Conservation (phyloP, 2,113 vertebrate species). For the Uria lomvia region DNA sequence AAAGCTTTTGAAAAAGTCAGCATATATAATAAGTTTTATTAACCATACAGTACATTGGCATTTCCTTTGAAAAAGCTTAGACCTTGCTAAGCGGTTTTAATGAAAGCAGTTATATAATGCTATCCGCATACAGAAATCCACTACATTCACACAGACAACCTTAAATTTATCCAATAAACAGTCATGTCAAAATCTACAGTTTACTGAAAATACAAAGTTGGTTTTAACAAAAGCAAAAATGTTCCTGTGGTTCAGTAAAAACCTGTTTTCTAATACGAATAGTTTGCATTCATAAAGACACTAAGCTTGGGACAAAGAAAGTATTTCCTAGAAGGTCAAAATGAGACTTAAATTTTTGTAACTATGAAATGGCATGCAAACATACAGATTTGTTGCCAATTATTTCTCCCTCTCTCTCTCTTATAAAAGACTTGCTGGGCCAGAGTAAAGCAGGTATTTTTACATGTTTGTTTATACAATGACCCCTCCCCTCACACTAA, state of each 20-base stretch:
- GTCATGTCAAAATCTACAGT: slow-evolving; percentile 36
- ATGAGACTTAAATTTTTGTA: not conserved
- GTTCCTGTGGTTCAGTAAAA: not conserved
- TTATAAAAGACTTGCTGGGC: not conserved
- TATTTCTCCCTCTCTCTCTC: not conserved
- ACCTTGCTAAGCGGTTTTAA: slow-evolving; percentile 51
- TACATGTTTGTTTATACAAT: not conserved
- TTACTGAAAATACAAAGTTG: slow-evolving; percentile 43
- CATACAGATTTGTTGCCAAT: not conserved
- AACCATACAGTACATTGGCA: slow-evolving; percentile 56
- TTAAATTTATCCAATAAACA: slow-evolving; percentile 36
- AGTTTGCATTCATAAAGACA: slow-evolving; percentile 13
- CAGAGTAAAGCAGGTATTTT: not conserved
- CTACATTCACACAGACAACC: slow-evolving; percentile 48
- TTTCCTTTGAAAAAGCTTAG: slow-evolving; percentile 67
- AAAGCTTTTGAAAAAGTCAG: slow-evolving; percentile 1
- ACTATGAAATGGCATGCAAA: slow-evolving; percentile 43
- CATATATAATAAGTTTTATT: slow-evolving; percentile 65
- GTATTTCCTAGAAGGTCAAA: not conserved
- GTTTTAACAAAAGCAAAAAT: slow-evolving; percentile 32
- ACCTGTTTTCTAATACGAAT: not conserved
- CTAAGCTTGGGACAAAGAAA: not conserved
- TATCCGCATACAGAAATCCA: slow-evolving; percentile 53
- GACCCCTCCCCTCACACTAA: not conserved
- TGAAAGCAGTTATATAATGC: slow-evolving; percentile 41